Conservation (phyloP, 2,113 vertebrate genomes). For the Desmodus rotundus region DNA sequence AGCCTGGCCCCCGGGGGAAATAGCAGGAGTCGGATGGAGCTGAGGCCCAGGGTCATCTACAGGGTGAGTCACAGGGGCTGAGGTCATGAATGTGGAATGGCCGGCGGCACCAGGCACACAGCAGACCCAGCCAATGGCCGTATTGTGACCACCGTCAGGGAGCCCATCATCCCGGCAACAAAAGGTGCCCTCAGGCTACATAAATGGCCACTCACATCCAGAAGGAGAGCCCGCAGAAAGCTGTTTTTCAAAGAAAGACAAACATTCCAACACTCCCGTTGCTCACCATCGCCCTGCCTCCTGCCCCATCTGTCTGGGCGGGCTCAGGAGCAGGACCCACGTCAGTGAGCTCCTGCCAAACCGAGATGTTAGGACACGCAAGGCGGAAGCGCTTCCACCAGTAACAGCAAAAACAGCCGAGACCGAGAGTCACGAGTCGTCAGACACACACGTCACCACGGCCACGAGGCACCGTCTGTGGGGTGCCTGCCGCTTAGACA, state of each 20-base stretch:
- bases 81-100: background rate
- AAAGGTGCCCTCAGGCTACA: background rate
- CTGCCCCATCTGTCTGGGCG: background rate
- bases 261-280: background rate
- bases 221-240: background rate
- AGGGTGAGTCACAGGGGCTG: background rate
- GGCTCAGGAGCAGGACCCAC: background rate
- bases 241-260: background rate
- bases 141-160: background rate
- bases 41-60: background rate
- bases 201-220: background rate
- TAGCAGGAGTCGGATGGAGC: background rate
- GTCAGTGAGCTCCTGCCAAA: background rate
- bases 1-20: background rate
- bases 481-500: background rate
- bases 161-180: background rate
- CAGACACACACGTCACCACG: background rate
- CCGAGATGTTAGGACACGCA: background rate
- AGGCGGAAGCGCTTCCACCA: background rate
- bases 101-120: background rate
- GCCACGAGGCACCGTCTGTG: background rate
- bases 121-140: background rate
- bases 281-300: too few relatives aligned
- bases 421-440: background rate
- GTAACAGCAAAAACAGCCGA: background rate